Evolutionary conservation across 2,797 vertebrate species (phyloP).

Genomic region (Smutsia gigantea): DNA sequence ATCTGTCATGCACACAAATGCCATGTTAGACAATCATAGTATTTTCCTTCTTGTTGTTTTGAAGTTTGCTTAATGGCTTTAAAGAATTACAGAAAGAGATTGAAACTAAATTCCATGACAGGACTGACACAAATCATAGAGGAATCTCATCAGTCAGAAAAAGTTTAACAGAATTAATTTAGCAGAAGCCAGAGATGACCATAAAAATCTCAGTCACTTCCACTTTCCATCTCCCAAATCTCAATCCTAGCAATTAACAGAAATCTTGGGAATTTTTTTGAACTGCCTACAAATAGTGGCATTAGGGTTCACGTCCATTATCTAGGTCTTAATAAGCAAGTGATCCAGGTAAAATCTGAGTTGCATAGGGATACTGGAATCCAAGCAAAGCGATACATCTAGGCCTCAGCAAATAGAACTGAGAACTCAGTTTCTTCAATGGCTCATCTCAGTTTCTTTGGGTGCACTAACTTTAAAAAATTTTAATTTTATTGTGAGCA

Average conservation of each 20-base stretch:
- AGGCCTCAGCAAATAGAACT: background rate
- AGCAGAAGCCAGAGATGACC: background rate
- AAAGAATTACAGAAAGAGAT: background rate
- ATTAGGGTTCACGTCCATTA: background rate
- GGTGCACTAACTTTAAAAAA: background rate
- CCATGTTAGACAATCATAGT: background rate
- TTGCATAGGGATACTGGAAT: background rate
- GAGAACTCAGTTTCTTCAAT: background rate
- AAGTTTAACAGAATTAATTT: constrained; percentile 1
- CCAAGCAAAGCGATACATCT: background rate
- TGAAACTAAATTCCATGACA: background rate
- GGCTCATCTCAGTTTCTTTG: background rate
- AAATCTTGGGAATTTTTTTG: background rate
- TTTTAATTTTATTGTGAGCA: background rate
- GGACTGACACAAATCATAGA: background rate
- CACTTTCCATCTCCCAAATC: background rate
- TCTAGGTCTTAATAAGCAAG: background rate
- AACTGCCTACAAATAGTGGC: background rate
- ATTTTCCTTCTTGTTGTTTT: background rate
- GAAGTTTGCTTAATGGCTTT: background rate
- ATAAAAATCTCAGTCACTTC: background rate
- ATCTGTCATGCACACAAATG: background rate
- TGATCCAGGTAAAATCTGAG: background rate
- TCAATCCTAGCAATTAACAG: background rate
- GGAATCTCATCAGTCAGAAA: background rate